Conservation (phyloP, 2,888 invertebrate species). For the Calliphora vomitoria region DNA sequence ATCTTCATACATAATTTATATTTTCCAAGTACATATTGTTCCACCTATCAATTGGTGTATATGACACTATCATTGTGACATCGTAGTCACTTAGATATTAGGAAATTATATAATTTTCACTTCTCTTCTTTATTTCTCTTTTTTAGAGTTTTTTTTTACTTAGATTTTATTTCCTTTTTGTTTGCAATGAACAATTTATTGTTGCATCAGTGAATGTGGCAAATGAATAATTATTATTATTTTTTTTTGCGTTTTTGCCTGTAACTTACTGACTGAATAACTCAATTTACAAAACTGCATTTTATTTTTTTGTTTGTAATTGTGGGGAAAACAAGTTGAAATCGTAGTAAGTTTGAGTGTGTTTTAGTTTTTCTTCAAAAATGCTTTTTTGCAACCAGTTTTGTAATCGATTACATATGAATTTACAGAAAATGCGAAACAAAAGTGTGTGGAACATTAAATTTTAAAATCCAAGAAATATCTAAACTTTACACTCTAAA, state of each 20-base stretch:
- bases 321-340: constrained; percentile 42
- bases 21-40: neutral
- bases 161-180: constrained; percentile 40
- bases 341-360: neutral
- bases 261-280: constrained; percentile 64
- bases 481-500: neutral
- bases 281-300: constrained; percentile 43
- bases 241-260: constrained; percentile 20
- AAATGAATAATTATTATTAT: constrained; percentile 14
- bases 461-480: neutral
- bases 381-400: constrained; percentile 47
- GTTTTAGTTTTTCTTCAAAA: constrained; percentile 14
- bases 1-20: too few species aligned
- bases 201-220: constrained; percentile 56
- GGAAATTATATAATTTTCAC: constrained; percentile 59
- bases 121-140: neutral
- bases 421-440: constrained; percentile 29
- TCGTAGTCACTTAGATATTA: neutral
- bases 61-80: neutral
- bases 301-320: constrained; percentile 21
- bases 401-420: constrained; percentile 56
- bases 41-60: neutral
- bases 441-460: neutral
- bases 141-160: neutral
- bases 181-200: constrained; percentile 26